Conservation (phyloP, 2,113 vertebrate species). For the Muscicapa adusta region DNA sequence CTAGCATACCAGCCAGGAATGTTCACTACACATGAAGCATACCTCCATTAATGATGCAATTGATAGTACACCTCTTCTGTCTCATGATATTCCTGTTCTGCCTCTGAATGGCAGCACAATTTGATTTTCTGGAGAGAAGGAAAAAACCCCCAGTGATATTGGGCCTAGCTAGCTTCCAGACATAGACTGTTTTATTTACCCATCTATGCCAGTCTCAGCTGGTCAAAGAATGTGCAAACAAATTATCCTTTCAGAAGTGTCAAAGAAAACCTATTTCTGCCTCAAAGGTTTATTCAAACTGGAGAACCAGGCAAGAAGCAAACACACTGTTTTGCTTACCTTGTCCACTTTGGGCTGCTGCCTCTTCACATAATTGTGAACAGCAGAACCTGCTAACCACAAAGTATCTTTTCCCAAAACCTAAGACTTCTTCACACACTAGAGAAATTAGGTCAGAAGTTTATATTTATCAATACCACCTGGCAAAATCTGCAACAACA, state of each 20-base stretch:
- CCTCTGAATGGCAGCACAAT: neutral
- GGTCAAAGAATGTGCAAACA: neutral
- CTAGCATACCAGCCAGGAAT: neutral
- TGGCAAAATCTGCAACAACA: neutral
- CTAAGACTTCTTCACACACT: neutral
- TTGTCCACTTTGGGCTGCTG: neutral
- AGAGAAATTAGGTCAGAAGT: neutral
- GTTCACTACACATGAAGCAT: neutral
- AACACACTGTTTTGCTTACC: neutral
- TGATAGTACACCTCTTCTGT: neutral
- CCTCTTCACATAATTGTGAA: neutral
- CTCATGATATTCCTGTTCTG: fast-evolving
- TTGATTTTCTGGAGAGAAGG: neutral
- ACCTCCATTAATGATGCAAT: neutral
- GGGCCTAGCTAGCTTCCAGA: neutral
- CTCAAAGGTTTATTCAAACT: neutral
- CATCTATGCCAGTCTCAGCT: neutral
- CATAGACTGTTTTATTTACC: neutral
- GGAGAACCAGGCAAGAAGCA: neutral
- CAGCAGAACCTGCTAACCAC: neutral
- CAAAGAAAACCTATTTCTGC: neutral
- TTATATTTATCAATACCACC: neutral
- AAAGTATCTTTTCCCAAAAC: neutral
- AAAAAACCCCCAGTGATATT: fast-evolving
- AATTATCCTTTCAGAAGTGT: neutral